These are phyloP conservation scores for Aldrovandia affinis DNA, from an alignment of 2,797 vertebrate species.

Conservation along the genomic window DNA sequence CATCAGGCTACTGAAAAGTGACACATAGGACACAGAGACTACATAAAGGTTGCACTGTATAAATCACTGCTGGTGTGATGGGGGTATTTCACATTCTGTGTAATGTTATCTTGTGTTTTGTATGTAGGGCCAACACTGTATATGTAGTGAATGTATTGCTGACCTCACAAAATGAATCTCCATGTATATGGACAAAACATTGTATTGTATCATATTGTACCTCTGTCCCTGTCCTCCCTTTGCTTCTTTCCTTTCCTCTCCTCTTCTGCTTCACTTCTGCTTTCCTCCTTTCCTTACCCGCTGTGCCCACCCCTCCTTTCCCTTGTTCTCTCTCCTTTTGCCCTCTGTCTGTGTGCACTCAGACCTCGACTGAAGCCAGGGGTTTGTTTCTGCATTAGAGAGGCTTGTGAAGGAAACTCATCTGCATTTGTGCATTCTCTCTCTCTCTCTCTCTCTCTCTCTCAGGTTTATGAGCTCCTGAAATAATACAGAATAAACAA, in stretches of 20 bases:
- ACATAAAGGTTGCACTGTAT: no score
- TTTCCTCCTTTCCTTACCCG: neutral
- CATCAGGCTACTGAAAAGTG: no score
- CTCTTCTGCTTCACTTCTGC: neutral
- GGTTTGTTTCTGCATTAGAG: neutral
- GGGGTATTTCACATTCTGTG: no score
- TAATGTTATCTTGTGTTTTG: no score
- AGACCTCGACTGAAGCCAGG: neutral
- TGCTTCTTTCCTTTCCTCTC: neutral
- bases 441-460: no score
- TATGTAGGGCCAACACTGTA: no score
- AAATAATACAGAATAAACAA: slow-evolving; percentile 45
- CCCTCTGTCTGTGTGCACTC: neutral
- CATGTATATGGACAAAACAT: no score
- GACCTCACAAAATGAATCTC: no score
- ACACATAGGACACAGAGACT: no score
- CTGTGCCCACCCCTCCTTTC: neutral
- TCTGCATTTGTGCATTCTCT: slow-evolving; percentile 30
- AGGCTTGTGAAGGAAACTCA: slow-evolving; percentile 8
- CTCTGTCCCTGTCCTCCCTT: slow-evolving; percentile 17
- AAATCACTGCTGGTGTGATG: no score
- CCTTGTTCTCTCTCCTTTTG: neutral
- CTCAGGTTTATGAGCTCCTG: slow-evolving; percentile 32
- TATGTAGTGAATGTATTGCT: no score
- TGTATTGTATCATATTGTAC: neutral